phyloP scores from a whole-genome alignment of 64 coral and sea anemone species.

The Pocillopora verrucosa region DNA sequence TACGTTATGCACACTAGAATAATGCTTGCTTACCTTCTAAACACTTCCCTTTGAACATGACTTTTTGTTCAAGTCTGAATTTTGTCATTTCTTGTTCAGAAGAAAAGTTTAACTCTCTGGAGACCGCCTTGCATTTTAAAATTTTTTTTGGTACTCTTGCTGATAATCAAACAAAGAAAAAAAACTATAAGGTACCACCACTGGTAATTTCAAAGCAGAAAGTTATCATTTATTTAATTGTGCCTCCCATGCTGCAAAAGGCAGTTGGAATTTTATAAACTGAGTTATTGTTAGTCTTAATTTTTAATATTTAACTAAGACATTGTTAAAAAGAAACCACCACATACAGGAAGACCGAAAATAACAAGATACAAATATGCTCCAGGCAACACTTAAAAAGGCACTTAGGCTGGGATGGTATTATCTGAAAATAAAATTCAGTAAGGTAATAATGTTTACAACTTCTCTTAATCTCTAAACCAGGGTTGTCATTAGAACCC shows the following conservation, averaged over 20 bases:
- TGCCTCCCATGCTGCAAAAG: not conserved
- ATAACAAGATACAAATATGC: too few relatives aligned
- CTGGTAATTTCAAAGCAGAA: not conserved
- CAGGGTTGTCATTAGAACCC: too few relatives aligned
- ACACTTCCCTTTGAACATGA: conserved; percentile 99
- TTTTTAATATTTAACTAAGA: too few relatives aligned
- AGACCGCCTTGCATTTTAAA: conserved; percentile 98
- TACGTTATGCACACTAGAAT: not conserved
- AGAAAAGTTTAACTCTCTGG: conserved; percentile 96
- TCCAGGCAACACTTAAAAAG: too few relatives aligned
- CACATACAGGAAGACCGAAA: too few relatives aligned
- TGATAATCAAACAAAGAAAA: conserved; percentile 31
- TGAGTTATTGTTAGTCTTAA: too few relatives aligned
- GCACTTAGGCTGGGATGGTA: too few relatives aligned
- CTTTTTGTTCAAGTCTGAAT: conserved; percentile 98
- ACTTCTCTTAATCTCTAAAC: too few relatives aligned
- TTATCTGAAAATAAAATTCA: too few relatives aligned
- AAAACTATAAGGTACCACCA: not conserved
- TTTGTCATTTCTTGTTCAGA: conserved; percentile 99
- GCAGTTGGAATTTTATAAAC: too few relatives aligned
- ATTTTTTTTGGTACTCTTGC: conserved; percentile 99
- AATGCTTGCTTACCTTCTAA: conserved; percentile 76
- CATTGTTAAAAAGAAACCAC: too few relatives aligned
- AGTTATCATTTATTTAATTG: not conserved
- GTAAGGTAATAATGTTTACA: too few relatives aligned